A percentile compares a stretch with the other conserved stretches of the same genome.
Evolutionary conservation across 2,888 invertebrate genomes (phyloP).

Genomic region (Apantesis nais): DNA sequence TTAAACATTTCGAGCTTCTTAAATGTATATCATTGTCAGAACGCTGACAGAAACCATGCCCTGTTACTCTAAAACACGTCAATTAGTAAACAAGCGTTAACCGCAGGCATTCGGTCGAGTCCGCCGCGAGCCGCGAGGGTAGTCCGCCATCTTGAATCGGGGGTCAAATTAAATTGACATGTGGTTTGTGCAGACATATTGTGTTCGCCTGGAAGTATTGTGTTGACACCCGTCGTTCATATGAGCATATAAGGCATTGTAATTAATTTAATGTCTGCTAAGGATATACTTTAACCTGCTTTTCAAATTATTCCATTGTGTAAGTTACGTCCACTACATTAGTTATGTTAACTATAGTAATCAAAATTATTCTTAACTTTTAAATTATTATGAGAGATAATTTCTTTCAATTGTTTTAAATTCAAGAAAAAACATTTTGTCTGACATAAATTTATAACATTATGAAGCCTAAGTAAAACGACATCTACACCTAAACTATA

Average conservation of each 20-base stretch:
- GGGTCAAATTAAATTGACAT: slow-evolving; percentile 85
- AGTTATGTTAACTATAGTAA: neutral
- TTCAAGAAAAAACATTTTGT: no score
- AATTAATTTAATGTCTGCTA: slow-evolving; percentile 75
- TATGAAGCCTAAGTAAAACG: slow-evolving; percentile 64
- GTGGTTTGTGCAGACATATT: slow-evolving; percentile 81
- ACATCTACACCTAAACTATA: slow-evolving; percentile 66
- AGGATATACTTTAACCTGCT: slow-evolving; percentile 62
- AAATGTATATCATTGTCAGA: slow-evolving; percentile 54
- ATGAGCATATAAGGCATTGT: slow-evolving; percentile 74
- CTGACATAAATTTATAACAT: no score
- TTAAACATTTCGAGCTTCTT: slow-evolving; percentile 35
- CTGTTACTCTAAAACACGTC: slow-evolving; percentile 76
- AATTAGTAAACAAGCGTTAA: slow-evolving; percentile 76
- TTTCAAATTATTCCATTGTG: slow-evolving; percentile 48
- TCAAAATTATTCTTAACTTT: slow-evolving; percentile 12
- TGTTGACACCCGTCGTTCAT: slow-evolving; percentile 78
- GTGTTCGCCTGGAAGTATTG: slow-evolving; percentile 74
- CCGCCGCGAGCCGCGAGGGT: slow-evolving; percentile 65
- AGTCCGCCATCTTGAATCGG: slow-evolving; percentile 79
- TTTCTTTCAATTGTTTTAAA: slow-evolving; percentile 58
- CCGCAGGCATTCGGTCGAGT: slow-evolving; percentile 73
- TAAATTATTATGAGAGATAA: slow-evolving; percentile 40
- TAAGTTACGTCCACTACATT: slow-evolving; percentile 40
- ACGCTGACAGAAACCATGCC: slow-evolving; percentile 66